phyloP scores from a whole-genome alignment of 2,797 vertebrate species.

The Phataginus tetradactyla region DNA sequence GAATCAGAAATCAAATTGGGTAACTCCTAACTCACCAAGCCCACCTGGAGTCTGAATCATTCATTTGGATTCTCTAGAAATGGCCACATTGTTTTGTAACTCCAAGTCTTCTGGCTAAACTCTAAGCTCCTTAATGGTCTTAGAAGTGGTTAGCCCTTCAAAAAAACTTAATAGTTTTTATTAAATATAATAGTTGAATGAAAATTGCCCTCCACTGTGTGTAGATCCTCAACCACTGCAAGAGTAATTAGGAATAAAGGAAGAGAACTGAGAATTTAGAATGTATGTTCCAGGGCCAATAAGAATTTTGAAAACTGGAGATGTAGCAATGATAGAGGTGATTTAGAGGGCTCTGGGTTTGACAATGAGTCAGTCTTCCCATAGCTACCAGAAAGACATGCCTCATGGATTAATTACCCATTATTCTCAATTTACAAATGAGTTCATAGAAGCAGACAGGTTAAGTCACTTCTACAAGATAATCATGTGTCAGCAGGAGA shows the following conservation, averaged over 20 bases:
- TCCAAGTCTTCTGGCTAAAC: constrained; percentile 8
- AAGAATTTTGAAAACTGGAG: background rate
- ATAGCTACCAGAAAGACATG: background rate
- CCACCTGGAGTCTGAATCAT: background rate
- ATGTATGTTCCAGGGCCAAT: background rate
- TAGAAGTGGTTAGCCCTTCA: background rate
- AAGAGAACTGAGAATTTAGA: background rate
- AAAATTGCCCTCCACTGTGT: background rate
- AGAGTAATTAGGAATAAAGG: background rate
- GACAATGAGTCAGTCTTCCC: background rate
- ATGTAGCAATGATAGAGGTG: background rate
- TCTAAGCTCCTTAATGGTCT: constrained; percentile 12
- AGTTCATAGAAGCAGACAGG: background rate
- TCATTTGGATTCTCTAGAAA: constrained; percentile 39
- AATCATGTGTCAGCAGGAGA: constrained; percentile 33
- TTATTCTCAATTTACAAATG: constrained; percentile 56
- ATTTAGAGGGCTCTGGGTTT: background rate
- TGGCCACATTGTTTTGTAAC: background rate
- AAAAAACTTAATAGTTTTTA: background rate
- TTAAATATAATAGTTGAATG: background rate
- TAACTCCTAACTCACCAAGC: background rate
- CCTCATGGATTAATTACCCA: constrained; percentile 38
- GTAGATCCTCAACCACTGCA: background rate
- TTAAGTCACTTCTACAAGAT: constrained; percentile 58
- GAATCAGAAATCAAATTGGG: background rate